Evolutionary conservation across 2,797 vertebrate species (phyloP), one percentile per base, ranked within the genome.

Genomic region (Molossus alvarezi): DNA sequence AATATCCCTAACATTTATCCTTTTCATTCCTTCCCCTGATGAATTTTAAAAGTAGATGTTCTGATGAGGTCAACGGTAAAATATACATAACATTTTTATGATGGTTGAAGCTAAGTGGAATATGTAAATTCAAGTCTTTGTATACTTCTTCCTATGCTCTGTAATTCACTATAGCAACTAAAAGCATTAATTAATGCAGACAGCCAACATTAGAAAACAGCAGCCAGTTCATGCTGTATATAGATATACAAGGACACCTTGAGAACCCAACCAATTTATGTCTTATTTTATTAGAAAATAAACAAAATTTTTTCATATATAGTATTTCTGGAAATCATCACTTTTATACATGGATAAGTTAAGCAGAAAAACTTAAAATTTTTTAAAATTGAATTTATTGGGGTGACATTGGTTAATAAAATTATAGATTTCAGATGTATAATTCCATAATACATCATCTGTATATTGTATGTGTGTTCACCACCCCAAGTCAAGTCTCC

Each of bases 101-200:
- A 88, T 79, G 58, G 80, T 41, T 65, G 37, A 91, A 89, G 58
- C n/a, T 85, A 96, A 85, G 73, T 85, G 45, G 83, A 80, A 97
- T n/a, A 93, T 0, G 76, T 27, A 72, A 95, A 90, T 90, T 93
- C 90, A 92, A 25, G 72, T 90, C 67, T 96, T 91, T 80, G 85
- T 76, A 81, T 64, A 75, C 27, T 83, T 91, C 85, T 88, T 93
- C 86, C 88, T 80, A 13, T 77, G 82, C 65, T 92, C 89, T 96
- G 41, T 79, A 90, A 94, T 73, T 97, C 79, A 94, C 95, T 79
- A 97, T 75, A 72, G 93, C 93, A 97, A 96, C 92, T 1, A 5
- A 80, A 94, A 93, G 76, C 81, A 95, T 90, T 97, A 96, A 97
- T 97, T 94, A 96, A 89, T 53, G 85, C 82, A 90, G 76, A 86